Evolutionary conservation across 1,140 invertebrate species (phyloP), one percentile per base, ranked within the genome.

Genomic region (Drosophila nasuta): DNA sequence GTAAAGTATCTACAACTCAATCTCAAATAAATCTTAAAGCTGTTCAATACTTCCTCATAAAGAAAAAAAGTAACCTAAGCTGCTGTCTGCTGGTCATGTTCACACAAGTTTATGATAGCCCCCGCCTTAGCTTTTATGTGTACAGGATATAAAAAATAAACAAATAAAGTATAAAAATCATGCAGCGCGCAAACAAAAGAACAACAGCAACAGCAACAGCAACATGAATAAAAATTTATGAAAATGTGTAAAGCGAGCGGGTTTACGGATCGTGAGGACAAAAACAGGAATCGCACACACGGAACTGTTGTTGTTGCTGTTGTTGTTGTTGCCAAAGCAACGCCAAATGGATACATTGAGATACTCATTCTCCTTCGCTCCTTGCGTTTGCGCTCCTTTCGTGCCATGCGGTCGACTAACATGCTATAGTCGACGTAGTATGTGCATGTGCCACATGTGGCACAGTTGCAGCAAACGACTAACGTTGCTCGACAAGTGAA

Each of bases 181-280:
- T 69, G 67, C 28, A 54, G 45, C 30, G 28, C n/a, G 17, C 58
- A 48, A 48, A 68, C 33, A 59, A 68, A 68, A 38, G 15, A 64
- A 8, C 15, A 38, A 38, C 35, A 57, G 28, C 52, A 58, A 38
- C 35, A 57, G 28, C 52, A 58, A 33, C 45, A 63, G 49, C 51
- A 7, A 57, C 59, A 71, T 82, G 69, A 77, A 80, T 83, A 87
- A 87, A 88, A 87, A 83, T 73, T 80, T 87, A 79, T 87, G 82
- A 87, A 87, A 79, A 74, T 73, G 60, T 83, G 66, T 66, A 80
- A 75, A 28, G n/a, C 25, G 64, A 62, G 15, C 25, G 49, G 49
- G 13, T 15, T 48, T 45, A 69, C 17, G 35, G 57, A 62, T 74
- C 64, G 49, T 10, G n/a, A 46, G 54, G 7, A 60, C 28, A 60